Evolutionary conservation across 2,888 invertebrate genomes (phyloP), one percentile per base, ranked within the genome.

Genomic region (Schizaphis graminum): DNA sequence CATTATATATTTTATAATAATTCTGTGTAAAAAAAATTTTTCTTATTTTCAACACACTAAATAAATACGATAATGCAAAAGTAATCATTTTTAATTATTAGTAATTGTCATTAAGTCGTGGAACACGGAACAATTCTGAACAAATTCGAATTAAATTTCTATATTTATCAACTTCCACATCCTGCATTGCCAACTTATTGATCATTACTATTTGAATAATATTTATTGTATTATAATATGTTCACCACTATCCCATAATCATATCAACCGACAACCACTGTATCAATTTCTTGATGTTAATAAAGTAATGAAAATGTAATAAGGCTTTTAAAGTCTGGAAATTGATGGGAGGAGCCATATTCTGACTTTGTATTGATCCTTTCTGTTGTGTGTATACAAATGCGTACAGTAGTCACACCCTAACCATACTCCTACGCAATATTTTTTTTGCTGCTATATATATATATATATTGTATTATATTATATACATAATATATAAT

Each of bases 301-400:
- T 93, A 85, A 91, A 61, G 28, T 90, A 61, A 93, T 93, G 57
- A 90, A 90, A 94, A 94, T 56, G 44, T 47, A 93, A 91, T 49
- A 49, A 93, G 35, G 86, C 49, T 90, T 41, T 87, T 90, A 90
- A 86, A 61, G 84, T 89, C 26, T 44, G 86, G 24, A 85, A 85
- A 90, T 85, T 91, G 85, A 91, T 94, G 94, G 90, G 90, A 94
- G 94, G 94, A 91, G 94, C 90, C 90, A 61, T 91, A 53, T 90
- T 90, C 90, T 94, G 89, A 94, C 90, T 94, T 94, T 94, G 92
- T 92, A 94, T 94, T 94, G 94, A 94, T 94, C 91, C 90, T 91
- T 92, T 94, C 49, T 94, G 86, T 94, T 67, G 87, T 88, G 88
- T 91, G 88, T 85, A 88, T 87, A 77, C 67, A 88, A 92, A 57